A percentile compares a stretch with the other conserved stretches of the same genome.
These are phyloP conservation scores for Cranoglanis bouderius DNA, from an alignment of 2,113 vertebrate genomes.

Conservation along the genomic window DNA sequence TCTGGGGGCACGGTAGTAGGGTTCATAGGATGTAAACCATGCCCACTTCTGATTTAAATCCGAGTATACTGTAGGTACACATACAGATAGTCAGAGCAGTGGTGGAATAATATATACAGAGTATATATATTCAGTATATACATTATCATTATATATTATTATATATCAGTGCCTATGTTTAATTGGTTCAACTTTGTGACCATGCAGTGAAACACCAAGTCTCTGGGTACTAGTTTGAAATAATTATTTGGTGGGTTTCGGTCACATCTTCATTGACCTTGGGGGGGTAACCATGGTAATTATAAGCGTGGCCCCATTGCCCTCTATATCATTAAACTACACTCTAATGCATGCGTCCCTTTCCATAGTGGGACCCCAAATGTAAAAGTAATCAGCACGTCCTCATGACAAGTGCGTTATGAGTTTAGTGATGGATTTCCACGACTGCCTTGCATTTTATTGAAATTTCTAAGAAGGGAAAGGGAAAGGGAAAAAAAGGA, in stretches of 20 bases:
- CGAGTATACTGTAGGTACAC: neutral
- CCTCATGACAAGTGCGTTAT: constrained; percentile 29
- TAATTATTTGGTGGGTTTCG: constrained; percentile 62
- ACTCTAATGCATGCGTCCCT: constrained; percentile 48
- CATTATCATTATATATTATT: neutral
- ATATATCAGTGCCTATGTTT: constrained; percentile 55
- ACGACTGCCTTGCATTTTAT: constrained; percentile 28
- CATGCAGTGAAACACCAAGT: constrained; percentile 59
- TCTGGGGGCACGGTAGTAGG: neutral
- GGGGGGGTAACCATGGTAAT: constrained; percentile 53
- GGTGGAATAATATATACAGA: too few relatives aligned
- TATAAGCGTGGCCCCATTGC: constrained; percentile 59
- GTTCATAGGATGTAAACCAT: neutral
- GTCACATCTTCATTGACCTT: constrained; percentile 68
- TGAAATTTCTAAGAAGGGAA: constrained; percentile 23
- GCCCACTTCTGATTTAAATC: neutral
- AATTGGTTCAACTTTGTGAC: constrained; percentile 66
- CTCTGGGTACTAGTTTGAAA: constrained; percentile 65
- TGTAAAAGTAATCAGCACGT: constrained; percentile 44
- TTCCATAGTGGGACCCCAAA: constrained; percentile 47
- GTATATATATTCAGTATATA: too few relatives aligned
- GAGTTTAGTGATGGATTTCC: constrained; percentile 47
- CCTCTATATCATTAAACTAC: constrained; percentile 59
- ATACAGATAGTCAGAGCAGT: neutral
- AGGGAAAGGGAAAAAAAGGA: constrained; percentile 1